Conservation (phyloP, 1,140 invertebrate species). For the Tetragonula clypearis region DNA sequence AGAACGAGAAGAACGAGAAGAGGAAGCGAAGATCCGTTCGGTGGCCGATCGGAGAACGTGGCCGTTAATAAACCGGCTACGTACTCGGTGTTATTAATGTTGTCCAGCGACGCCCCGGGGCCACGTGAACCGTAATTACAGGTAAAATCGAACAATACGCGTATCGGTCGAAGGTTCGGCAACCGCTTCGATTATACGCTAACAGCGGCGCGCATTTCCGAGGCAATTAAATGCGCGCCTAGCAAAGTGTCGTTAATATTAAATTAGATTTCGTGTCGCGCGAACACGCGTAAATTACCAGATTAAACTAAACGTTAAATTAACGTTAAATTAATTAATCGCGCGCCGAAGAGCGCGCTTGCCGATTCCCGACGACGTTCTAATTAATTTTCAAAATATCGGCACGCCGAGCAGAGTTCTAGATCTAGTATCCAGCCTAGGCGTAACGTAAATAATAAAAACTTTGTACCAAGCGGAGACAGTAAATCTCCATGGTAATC, state of each 20-base stretch:
- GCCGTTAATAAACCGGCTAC: slow-evolving; percentile 30
- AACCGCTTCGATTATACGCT: slow-evolving; percentile 44
- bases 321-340: slow-evolving; percentile 51
- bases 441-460: not conserved
- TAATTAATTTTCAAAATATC: slow-evolving; percentile 29
- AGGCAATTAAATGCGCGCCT: slow-evolving; percentile 45
- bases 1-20: too few species aligned
- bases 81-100: slow-evolving; percentile 30
- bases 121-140: slow-evolving; percentile 39
- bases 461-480: too few species aligned
- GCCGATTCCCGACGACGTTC: slow-evolving; percentile 10
- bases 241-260: slow-evolving; percentile 50
- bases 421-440: not conserved
- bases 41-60: not conserved
- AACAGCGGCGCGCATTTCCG: slow-evolving; percentile 45
- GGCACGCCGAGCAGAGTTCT: not conserved
- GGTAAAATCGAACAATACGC: slow-evolving; percentile 43
- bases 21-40: too few species aligned
- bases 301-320: slow-evolving; percentile 50
- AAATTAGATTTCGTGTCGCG: slow-evolving; percentile 48
- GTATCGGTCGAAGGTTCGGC: slow-evolving; percentile 27
- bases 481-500: too few species aligned
- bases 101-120: not conserved
- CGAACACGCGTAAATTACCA: slow-evolving; percentile 47
- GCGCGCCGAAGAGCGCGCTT: not conserved